Percentiles rank a stretch among this genome's conserved stretches.
These are phyloP conservation scores for Augiades crinisus DNA, from an alignment of 2,888 invertebrate species.

Conservation along the genomic window DNA sequence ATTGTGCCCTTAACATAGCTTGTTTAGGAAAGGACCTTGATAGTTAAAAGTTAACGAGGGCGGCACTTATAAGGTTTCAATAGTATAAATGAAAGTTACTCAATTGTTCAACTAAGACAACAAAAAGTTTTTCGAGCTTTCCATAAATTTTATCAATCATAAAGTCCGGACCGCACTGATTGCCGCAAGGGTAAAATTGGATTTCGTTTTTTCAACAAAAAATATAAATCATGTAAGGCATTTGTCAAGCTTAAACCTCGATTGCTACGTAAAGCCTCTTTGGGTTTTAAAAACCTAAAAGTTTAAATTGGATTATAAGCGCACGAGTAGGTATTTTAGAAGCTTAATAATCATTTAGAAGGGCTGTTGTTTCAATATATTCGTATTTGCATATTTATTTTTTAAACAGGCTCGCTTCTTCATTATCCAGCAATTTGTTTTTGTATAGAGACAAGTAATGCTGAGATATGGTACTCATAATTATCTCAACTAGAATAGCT, in stretches of 20 bases:
- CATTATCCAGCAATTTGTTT: too few relatives aligned
- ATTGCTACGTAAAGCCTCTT: slow-evolving; percentile 1
- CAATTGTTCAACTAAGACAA: too few relatives aligned
- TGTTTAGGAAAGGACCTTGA: too few relatives aligned
- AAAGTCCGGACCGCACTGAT: background rate
- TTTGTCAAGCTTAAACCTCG: slow-evolving; percentile 5
- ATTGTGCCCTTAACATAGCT: too few relatives aligned
- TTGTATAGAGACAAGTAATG: too few relatives aligned
- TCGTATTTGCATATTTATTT: too few relatives aligned
- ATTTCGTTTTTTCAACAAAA: background rate
- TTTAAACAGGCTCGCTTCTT: too few relatives aligned
- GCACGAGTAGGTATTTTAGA: background rate
- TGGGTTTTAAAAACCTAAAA: background rate
- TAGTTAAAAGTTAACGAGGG: too few relatives aligned
- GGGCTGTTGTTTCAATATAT: background rate
- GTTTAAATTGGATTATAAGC: background rate
- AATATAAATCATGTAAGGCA: background rate
- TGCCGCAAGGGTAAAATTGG: background rate
- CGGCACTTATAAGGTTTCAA: too few relatives aligned
- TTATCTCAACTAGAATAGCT: too few relatives aligned
- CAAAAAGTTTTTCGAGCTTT: background rate
- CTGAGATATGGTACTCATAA: too few relatives aligned
- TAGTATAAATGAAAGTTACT: too few relatives aligned
- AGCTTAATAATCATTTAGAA: background rate
- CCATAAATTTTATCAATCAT: background rate